Conservation (phyloP, 2,113 vertebrate species). For the Neotragus pygmaeus region DNA sequence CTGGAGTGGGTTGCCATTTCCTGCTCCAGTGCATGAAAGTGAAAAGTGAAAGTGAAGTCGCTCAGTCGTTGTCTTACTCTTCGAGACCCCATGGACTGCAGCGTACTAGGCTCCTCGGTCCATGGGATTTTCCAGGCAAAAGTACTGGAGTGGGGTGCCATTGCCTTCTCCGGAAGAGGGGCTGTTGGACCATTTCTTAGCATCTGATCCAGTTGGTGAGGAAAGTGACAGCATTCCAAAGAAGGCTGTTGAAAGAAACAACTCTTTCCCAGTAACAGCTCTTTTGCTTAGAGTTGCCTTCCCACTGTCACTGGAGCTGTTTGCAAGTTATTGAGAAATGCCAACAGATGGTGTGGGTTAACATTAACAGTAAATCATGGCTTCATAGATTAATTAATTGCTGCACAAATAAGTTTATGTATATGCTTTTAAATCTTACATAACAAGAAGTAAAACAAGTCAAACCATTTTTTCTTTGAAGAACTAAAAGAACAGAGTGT, state of each 20-base stretch:
- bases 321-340: neutral
- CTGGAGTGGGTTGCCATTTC: no score
- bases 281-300: neutral
- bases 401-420: neutral
- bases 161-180: neutral
- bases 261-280: neutral
- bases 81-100: no score
- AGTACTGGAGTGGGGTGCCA: no score
- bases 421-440: constrained; percentile 10
- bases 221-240: neutral
- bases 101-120: no score
- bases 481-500: constrained; percentile 12
- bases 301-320: accelerated
- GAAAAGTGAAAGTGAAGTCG: no score
- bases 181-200: neutral
- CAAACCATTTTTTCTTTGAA: neutral
- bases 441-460: neutral
- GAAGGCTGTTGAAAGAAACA: neutral
- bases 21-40: no score
- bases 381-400: neutral
- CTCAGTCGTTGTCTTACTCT: no score
- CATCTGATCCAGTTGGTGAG: neutral
- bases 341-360: neutral
- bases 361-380: neutral
- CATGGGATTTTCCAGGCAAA: no score